These are phyloP conservation scores for Bombus polaris DNA, from an alignment of 1,140 invertebrate species.

Conservation along the genomic window DNA sequence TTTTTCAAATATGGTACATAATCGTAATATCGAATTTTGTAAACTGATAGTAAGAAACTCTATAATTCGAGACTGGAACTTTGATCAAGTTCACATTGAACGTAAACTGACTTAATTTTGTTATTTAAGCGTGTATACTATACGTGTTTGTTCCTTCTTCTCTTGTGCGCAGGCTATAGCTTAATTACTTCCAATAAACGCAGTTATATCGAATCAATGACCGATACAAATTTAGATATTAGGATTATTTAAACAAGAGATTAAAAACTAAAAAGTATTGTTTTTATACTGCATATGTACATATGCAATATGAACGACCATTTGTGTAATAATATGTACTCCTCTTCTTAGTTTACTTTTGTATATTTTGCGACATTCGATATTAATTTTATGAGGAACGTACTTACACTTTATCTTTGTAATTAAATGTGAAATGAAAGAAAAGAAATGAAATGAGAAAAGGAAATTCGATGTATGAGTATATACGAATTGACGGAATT, in stretches of 20 bases:
- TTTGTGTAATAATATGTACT: constrained; percentile 11
- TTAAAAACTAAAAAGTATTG: constrained; percentile 3
- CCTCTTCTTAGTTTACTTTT: constrained; percentile 23
- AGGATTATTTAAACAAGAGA: constrained; percentile 22
- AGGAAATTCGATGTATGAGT: neutral
- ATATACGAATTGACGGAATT: neutral
- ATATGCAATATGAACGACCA: constrained; percentile 4
- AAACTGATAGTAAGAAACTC: neutral
- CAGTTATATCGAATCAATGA: constrained; percentile 8
- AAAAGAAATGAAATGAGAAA: neutral
- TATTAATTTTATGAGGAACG: constrained; percentile 9
- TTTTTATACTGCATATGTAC: neutral
- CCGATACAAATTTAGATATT: constrained; percentile 8
- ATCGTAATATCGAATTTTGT: neutral
- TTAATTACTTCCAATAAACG: constrained; percentile 29
- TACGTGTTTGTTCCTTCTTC: constrained; percentile 39
- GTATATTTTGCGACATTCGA: constrained; percentile 16
- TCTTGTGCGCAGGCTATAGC: constrained; percentile 2
- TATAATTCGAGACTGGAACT: constrained; percentile 23
- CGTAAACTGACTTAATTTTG: constrained; percentile 7
- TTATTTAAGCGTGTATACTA: constrained; percentile 20
- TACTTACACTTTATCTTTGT: constrained; percentile 17
- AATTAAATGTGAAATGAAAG: neutral
- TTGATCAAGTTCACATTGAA: neutral
- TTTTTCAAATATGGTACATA: neutral